Evolutionary conservation across 2,888 invertebrate species (phyloP), one percentile per base, ranked within the genome.

Genomic region (Acrobasis suavella): DNA sequence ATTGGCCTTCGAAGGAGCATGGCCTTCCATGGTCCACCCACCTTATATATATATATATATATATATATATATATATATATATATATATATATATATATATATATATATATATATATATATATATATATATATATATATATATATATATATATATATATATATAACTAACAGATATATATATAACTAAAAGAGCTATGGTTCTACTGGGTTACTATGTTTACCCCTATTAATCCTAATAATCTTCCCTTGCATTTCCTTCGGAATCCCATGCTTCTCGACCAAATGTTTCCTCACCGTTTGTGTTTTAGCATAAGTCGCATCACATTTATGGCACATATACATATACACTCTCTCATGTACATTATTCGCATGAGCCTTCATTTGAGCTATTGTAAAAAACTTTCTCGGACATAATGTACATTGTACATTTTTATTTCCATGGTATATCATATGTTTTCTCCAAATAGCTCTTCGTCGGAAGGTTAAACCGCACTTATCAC

Each of bases 401-500:
- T 85, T 89, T 8, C 77, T 79, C 0, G 89, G 85, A 62, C 92
- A 92, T 3, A 80, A 75, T 0, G 68, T 73, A 63, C 92, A 92
- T 60, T 87, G 84, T 0, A 85, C 68, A 0, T 76, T 84, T 62
- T 89, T 92, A 37, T 91, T 91, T 3, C 73, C 74, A 60, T 92
- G 91, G 54, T 81, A 78, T n/a, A 86, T 69, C n/a, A 86, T 69
- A 70, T 92, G 92, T 17, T 87, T 89, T n/a, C 71, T 84, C 83
- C 87, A 90, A 54, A 90, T 83, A 0, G 82, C 84, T 62, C 79
- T 74, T 63, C 90, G 74, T 0, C 89, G 81, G 74, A 91, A 92
- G 0, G 89, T 90, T 2, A 89, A 65, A 0, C 91, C 91, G 17
- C 92, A 92, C 64, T 87, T 84, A 0, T 91, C 90, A 67, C 92